These are phyloP conservation scores for Hemibagrus guttatus DNA, from an alignment of 2,797 vertebrate genomes.

Conservation along the genomic window DNA sequence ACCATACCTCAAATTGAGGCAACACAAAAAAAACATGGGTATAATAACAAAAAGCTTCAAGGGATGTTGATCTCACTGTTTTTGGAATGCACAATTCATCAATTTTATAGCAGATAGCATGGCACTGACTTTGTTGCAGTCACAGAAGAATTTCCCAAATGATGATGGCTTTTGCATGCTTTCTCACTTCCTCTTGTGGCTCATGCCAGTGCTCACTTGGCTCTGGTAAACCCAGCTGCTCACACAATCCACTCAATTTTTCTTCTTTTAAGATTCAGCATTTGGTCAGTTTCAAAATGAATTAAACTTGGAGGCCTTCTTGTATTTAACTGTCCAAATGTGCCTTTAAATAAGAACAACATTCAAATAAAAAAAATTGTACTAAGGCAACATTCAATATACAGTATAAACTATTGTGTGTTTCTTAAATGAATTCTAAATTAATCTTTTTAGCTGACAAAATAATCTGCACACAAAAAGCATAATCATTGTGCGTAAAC, in stretches of 20 bases:
- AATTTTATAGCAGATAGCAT: background rate
- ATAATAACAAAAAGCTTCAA: background rate
- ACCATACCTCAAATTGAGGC: background rate
- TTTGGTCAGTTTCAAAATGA: background rate
- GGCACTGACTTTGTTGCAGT: background rate
- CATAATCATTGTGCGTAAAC: background rate
- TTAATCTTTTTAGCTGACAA: background rate
- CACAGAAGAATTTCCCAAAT: conserved; percentile 61
- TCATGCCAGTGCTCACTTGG: background rate
- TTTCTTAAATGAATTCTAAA: background rate
- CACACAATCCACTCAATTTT: background rate
- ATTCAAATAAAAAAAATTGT: background rate
- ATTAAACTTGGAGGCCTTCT: background rate
- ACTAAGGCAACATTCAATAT: background rate
- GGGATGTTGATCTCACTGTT: background rate
- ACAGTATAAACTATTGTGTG: background rate
- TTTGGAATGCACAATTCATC: background rate
- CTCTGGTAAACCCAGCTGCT: background rate
- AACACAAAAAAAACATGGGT: background rate
- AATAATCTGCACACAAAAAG: background rate
- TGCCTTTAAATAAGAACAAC: background rate
- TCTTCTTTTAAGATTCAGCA: background rate
- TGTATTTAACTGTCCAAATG: conserved; percentile 9
- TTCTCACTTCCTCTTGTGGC: background rate
- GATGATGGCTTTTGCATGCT: conserved; percentile 77